Conservation (phyloP, 2,888 invertebrate species). For the Brenthis daphne region DNA sequence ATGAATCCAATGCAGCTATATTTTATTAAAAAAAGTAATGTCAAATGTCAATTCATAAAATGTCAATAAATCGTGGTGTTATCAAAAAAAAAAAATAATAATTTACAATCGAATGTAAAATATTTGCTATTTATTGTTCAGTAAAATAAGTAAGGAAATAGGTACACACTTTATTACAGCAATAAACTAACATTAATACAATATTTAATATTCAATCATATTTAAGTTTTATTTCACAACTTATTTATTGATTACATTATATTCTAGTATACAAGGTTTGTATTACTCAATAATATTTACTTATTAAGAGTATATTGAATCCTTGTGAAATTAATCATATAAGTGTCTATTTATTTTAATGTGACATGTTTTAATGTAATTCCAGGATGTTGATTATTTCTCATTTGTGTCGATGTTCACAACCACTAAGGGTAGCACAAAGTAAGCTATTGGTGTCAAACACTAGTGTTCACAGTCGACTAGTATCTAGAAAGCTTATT, state of each 20-base stretch:
- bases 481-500: slow-evolving; percentile 54
- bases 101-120: not conserved
- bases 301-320: not conserved
- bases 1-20: not conserved
- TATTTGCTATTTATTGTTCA: not conserved
- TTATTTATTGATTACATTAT: too few relatives aligned
- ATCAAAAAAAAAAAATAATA: too few relatives aligned
- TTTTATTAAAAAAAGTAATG: not conserved
- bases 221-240: too few relatives aligned
- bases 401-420: slow-evolving; percentile 61
- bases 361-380: too few relatives aligned
- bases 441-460: slow-evolving; percentile 52
- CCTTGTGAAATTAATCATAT: too few relatives aligned
- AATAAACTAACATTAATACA: too few relatives aligned
- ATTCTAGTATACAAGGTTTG: slow-evolving; percentile 1
- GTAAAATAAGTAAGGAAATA: slow-evolving; percentile 1
- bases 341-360: too few relatives aligned
- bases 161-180: not conserved
- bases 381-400: slow-evolving; percentile 33
- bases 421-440: slow-evolving; percentile 50
- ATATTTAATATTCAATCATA: too few relatives aligned
- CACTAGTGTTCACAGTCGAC: slow-evolving; percentile 46
- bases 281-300: not conserved
- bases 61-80: slow-evolving; percentile 14
- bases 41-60: slow-evolving; percentile 1